Conservation (phyloP, 2,113 vertebrate species). For the Scopus umbretta region DNA sequence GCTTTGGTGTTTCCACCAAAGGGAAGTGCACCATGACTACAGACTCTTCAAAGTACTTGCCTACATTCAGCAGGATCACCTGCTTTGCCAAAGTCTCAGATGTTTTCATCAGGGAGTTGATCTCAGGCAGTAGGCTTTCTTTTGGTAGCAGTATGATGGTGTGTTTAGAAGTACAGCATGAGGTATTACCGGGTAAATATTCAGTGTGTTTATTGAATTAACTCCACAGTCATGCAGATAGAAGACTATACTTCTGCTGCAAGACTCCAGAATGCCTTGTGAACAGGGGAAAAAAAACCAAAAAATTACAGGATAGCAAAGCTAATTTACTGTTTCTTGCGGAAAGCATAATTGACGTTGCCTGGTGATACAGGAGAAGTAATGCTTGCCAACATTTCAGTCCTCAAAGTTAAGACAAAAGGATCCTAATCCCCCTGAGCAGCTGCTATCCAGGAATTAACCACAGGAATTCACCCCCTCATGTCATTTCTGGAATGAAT, state of each 20-base stretch:
- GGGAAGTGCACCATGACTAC: background rate
- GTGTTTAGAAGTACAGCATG: background rate
- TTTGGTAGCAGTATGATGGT: background rate
- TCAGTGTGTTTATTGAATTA: slow-evolving; percentile 13
- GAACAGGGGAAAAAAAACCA: background rate
- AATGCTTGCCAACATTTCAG: slow-evolving; percentile 61
- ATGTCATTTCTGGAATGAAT: slow-evolving; percentile 76
- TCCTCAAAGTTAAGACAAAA: slow-evolving; percentile 67
- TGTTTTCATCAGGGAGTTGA: background rate
- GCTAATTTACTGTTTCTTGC: slow-evolving; percentile 55
- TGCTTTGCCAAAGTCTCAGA: background rate
- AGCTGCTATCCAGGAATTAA: slow-evolving; percentile 72
- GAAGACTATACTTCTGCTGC: background rate
- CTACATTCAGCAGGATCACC: background rate
- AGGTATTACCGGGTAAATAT: slow-evolving; percentile 38
- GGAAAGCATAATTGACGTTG: slow-evolving; percentile 52
- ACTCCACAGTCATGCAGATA: background rate
- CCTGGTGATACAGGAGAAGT: slow-evolving; percentile 57
- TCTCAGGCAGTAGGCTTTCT: background rate
- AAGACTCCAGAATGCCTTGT: background rate
- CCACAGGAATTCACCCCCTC: slow-evolving; percentile 72
- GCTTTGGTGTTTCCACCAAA: background rate
- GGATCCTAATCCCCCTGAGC: slow-evolving; percentile 58
- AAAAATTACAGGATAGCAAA: slow-evolving; percentile 32
- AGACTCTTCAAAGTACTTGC: background rate